Evolutionary conservation across 2,797 vertebrate species (phyloP), one percentile per base, ranked within the genome.

Genomic region (Falco naumanni): DNA sequence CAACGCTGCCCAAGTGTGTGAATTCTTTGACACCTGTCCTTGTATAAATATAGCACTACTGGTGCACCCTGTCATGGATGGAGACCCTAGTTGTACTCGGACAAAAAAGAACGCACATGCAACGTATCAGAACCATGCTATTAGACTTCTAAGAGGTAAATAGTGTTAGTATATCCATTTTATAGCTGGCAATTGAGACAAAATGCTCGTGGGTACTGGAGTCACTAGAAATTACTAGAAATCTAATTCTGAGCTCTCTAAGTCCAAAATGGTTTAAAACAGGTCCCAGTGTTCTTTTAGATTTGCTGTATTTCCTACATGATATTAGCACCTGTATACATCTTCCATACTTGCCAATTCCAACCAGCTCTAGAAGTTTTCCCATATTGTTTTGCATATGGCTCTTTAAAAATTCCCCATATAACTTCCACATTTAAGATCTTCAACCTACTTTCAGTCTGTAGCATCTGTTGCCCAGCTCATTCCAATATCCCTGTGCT

Each of bases 381-480:
- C 15, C 13, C 29, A 22, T 26, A 10, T 6, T 6, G 4, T 69
- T 53, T 57, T 83, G 66, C 56, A 68, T 50, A 50, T 5, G n/a
- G 63, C 68, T 77, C 70, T 75, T 77, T 60, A 80, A 94, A 91
- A 82, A 77, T 47, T 53, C 69, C 20, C 63, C 26, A 15, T 18
- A 4, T 39, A 39, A 50, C 33, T 74, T 60, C 43, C 48, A 71
- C 84, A 69, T 95, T 90, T 80, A 91, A 94, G 91, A 94, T 43
- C 75, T 70, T 21, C 13, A 92, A 86, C 64, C 80, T 60, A 63
- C 70, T 83, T 80, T 82, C 61, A 13, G 82, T 37, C 60, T 61
- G 22, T 57, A 84, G 93, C 78, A 70, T 60, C 37, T 26, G 65
- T 65, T 92, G 76, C 65, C 9, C 4, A 90, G 69, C 95, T 87